Percentiles rank a stretch among this genome's conserved stretches.
phyloP scores from a whole-genome alignment of 1,140 invertebrate genomes.

The Neuroterus valhalla region DNA sequence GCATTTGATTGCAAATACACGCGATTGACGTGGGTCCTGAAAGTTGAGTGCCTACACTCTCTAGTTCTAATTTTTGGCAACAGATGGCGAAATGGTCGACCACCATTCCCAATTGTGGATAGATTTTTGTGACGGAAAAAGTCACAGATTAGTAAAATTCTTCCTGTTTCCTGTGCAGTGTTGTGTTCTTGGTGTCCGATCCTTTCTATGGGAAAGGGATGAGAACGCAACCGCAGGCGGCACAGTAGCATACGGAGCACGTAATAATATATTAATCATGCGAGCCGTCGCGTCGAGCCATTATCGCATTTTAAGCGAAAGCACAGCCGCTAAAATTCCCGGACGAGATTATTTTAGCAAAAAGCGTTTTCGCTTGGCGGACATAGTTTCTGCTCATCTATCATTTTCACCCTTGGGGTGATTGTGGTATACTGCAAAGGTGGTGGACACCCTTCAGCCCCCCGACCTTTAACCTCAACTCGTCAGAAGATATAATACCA shows the following conservation, averaged over 20 bases:
- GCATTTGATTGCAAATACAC: too few relatives aligned
- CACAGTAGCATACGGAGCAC: conserved; percentile 25
- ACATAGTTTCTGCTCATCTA: conserved; percentile 49
- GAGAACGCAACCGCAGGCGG: conserved; percentile 3
- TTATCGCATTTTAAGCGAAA: conserved; percentile 49
- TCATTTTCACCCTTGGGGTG: conserved; percentile 35
- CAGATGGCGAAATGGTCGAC: too few relatives aligned
- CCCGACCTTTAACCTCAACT: not conserved
- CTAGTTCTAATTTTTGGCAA: too few relatives aligned
- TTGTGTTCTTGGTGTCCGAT: too few relatives aligned
- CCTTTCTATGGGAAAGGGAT: too few relatives aligned
- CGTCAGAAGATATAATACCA: not conserved
- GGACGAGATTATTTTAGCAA: conserved; percentile 49
- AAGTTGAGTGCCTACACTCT: too few relatives aligned
- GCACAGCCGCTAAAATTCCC: conserved; percentile 46
- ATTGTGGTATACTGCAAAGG: not conserved
- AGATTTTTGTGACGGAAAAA: too few relatives aligned
- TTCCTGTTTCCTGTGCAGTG: too few relatives aligned
- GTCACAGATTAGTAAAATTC: too few relatives aligned
- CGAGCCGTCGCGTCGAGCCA: conserved; percentile 30
- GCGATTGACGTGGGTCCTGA: too few relatives aligned
- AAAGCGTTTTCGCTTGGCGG: conserved; percentile 32
- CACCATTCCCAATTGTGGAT: too few relatives aligned
- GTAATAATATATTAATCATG: conserved; percentile 42
- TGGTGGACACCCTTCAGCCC: not conserved